phyloP scores from a whole-genome alignment of 2,797 vertebrate genomes.

The Acanthis flammea region DNA sequence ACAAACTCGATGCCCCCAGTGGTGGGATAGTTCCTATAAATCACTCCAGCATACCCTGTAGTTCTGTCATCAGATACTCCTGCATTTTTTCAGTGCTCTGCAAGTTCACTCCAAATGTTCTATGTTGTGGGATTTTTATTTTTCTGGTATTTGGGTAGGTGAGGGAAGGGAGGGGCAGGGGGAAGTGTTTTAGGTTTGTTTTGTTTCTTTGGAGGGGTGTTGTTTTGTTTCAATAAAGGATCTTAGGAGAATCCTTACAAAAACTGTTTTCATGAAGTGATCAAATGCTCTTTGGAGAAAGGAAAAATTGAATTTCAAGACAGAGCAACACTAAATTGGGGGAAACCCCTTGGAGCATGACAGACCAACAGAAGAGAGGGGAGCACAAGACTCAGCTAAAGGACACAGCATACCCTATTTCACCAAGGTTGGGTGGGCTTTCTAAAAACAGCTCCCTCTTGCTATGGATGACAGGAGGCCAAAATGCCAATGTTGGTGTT shows the following conservation, averaged over 20 bases:
- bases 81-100: background rate
- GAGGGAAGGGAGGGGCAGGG: background rate
- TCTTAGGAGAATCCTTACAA: background rate
- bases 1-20: background rate
- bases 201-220: background rate
- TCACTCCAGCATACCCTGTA: background rate
- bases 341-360: background rate
- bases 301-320: background rate
- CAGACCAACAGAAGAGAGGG: background rate
- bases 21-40: background rate
- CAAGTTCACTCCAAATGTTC: background rate
- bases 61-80: background rate
- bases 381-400: background rate
- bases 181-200: background rate
- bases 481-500: background rate
- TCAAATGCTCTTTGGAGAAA: background rate
- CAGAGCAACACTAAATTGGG: background rate
- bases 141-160: background rate
- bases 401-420: background rate
- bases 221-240: background rate
- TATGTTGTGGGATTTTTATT: rapidly evolving
- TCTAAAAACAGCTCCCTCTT: background rate
- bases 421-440: background rate
- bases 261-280: background rate
- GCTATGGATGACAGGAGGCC: background rate